Evolutionary conservation across 2,888 invertebrate species (phyloP).

Genomic region (Sinodicranocentrus sp.): DNA sequence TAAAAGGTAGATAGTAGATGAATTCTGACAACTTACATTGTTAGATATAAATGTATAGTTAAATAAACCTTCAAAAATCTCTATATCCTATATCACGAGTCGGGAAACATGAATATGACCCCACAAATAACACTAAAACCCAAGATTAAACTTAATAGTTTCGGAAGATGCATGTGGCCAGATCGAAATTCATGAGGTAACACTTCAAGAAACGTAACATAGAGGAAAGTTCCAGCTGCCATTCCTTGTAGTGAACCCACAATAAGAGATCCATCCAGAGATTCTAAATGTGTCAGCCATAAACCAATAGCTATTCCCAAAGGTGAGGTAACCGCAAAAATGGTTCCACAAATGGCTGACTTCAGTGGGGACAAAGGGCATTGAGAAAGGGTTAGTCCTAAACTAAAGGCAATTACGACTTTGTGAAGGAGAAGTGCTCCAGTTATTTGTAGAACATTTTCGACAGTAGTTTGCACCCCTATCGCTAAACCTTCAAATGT

Average conservation of each 20-base stretch:
- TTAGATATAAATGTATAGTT: no score
- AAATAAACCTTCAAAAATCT: no score
- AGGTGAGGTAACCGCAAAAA: slow-evolving; percentile 73
- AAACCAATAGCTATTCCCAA: slow-evolving; percentile 74
- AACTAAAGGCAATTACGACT: slow-evolving; percentile 74
- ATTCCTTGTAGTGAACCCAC: slow-evolving; percentile 74
- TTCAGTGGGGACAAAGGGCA: slow-evolving; percentile 68
- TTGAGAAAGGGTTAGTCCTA: slow-evolving; percentile 73
- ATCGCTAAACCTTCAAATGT: slow-evolving; percentile 76
- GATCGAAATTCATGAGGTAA: slow-evolving; percentile 75
- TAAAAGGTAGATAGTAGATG: no score
- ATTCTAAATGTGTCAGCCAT: slow-evolving; percentile 68
- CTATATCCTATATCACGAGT: no score
- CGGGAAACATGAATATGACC: slow-evolving; percentile 74
- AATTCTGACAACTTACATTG: no score
- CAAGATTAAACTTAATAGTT: slow-evolving; percentile 72
- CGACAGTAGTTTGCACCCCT: slow-evolving; percentile 74
- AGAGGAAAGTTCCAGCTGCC: slow-evolving; percentile 76
- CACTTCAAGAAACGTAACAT: slow-evolving; percentile 75
- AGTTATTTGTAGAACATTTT: slow-evolving; percentile 75
- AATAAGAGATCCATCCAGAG: slow-evolving; percentile 69
- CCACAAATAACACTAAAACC: slow-evolving; percentile 75
- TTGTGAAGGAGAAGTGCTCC: slow-evolving; percentile 75
- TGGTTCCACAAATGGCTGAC: slow-evolving; percentile 59
- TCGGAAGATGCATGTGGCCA: slow-evolving; percentile 74